Evolutionary conservation across 2,113 vertebrate species (phyloP), one percentile per base, ranked within the genome.

Genomic region (Corythornis vintsioides): DNA sequence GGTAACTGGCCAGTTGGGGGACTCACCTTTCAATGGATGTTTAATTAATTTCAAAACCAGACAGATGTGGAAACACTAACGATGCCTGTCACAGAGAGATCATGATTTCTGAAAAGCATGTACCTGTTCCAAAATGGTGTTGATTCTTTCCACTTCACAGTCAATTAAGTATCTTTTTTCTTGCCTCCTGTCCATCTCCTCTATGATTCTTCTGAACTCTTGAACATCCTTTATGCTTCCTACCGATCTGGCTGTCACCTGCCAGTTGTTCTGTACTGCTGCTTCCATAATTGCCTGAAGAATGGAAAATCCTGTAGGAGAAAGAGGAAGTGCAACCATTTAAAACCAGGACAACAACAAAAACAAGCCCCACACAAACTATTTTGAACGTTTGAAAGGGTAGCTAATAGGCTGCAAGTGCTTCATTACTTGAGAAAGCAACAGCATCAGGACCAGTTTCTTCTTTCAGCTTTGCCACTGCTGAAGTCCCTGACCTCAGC

Each of bases 261-360:
- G 99, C 99, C 99, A 99, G 98, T 99, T 99, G 97, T 99, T 99
- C 55, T 99, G 98, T 56, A 99, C 99, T 18, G 99, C 99, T 75
- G 99, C 98, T 98, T 99, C 99, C 99, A 99, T 99, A 97, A 99
- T 99, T 20, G 99, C 99, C 97, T 99, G 99, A 92, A 99, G 98
- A 92, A 99, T 99, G 47, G 99, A 99, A 98, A 99, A 99, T 92
- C 99, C 99, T 99, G 79, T 50, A 95, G 71, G 83, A 71, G 88
- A 93, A 94, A 94, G 94, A 88, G 79, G 94, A 19, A 86, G 73
- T 3, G 21, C 38, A 94, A 86, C 81, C 64, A 91, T 90, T 96
- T 91, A 87, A 78, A 93, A 93, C 19, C 61, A 91, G 66, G 86
- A 83, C 31, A 72, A 38, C 38, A 38, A 38, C 38, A 92, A 94